phyloP scores from a whole-genome alignment of 2,113 vertebrate genomes.

The Nycticorax nycticorax region DNA sequence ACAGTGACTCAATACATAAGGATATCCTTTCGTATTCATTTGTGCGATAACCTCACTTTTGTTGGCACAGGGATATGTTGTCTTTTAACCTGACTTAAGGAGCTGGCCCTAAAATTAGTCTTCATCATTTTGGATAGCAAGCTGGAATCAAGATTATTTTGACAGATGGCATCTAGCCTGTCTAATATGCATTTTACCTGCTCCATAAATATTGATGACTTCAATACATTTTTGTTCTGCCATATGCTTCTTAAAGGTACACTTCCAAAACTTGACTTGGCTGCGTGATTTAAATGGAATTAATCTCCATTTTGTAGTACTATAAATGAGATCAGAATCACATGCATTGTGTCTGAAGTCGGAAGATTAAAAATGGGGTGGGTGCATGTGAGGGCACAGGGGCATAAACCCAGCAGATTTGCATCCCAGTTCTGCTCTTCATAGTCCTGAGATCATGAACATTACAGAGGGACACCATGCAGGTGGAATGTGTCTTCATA shows the following conservation, averaged over 20 bases:
- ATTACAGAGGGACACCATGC: not conserved
- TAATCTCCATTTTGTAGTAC: constrained; percentile 51
- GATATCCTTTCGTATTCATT: constrained; percentile 13
- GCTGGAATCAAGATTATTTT: constrained; percentile 56
- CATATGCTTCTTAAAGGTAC: constrained; percentile 61
- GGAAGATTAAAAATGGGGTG: not conserved
- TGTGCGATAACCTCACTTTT: constrained; percentile 50
- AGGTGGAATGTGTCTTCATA: not conserved
- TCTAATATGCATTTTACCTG: constrained; percentile 65
- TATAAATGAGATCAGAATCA: constrained; percentile 6
- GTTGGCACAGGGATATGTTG: constrained; percentile 28
- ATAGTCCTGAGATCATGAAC: not conserved
- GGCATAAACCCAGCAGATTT: not conserved
- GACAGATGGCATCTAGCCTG: constrained; percentile 62
- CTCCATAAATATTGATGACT: constrained; percentile 66
- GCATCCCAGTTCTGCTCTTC: not conserved
- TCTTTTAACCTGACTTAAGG: constrained; percentile 60
- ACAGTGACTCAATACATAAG: constrained; percentile 26
- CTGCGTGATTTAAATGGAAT: constrained; percentile 6
- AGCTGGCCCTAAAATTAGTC: constrained; percentile 34
- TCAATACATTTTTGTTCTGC: constrained; percentile 52
- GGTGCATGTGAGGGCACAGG: not conserved
- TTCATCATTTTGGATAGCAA: constrained; percentile 40
- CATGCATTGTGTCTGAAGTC: not conserved
- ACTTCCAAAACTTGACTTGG: constrained; percentile 42